phyloP scores from a whole-genome alignment of 2,797 vertebrate genomes.

The Passerculus sandwichensis region DNA sequence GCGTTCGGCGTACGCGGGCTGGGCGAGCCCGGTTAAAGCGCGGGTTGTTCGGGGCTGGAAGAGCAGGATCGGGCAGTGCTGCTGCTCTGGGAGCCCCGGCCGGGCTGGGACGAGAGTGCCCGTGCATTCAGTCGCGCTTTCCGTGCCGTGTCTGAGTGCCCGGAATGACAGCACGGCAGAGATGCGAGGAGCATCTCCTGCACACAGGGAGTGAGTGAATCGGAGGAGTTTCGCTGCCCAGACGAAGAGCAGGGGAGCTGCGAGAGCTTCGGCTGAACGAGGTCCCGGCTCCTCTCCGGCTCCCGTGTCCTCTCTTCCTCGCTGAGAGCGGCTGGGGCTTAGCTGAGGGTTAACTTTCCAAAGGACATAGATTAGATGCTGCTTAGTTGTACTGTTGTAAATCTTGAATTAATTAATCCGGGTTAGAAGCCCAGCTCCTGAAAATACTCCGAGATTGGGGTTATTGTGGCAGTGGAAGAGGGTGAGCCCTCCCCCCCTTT shows the following conservation, averaged over 20 bases:
- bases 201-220: accelerated
- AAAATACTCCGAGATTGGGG: neutral
- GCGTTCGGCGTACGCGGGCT: neutral
- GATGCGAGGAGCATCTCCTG: neutral
- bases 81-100: neutral
- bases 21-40: neutral
- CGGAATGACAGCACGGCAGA: neutral
- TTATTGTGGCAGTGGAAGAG: neutral
- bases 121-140: accelerated
- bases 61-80: neutral
- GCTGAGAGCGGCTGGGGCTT: neutral
- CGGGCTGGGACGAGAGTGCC: neutral
- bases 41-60: neutral
- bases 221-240: neutral
- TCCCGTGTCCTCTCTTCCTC: neutral
- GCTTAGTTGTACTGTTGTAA: neutral
- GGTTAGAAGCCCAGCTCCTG: neutral
- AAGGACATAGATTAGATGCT: neutral
- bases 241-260: neutral
- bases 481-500: neutral
- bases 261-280: neutral
- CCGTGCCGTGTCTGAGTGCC: accelerated
- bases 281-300: neutral
- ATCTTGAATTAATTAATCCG: neutral
- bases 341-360: neutral